Evolutionary conservation across 2,888 invertebrate species (phyloP), one percentile per base, ranked within the genome.

Genomic region (Mythimna ferrago): DNA sequence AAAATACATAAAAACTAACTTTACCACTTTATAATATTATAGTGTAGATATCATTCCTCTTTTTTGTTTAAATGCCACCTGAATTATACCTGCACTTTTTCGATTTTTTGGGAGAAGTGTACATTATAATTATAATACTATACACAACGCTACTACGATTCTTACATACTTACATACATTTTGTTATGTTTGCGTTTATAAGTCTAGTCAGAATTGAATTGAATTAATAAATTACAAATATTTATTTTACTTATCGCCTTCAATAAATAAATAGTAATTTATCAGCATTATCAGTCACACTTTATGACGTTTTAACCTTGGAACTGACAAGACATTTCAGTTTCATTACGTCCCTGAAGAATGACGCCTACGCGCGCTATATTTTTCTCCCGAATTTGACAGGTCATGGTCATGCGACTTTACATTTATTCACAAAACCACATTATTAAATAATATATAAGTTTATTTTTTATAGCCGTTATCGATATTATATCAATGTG

Each of bases 341-440:
- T 32, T 65, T 21, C 16, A 76, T 65, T 38, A 21, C 19, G 11
- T 41, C 21, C 21, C 66, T 32, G 48, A n/a, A 65, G 56, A 48
- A 48, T 51, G 0, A 51, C 7, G n/a, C 11, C 16, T 66, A 53
- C 26, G 16, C 21, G 6, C 6, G 32, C 19, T n/a, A 26, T 26
- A 38, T 74, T 64, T 74, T 76, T 71, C 48, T 38, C 14, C 5
- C 14, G 5, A 57, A 21, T 66, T 51, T 76, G 76, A 57, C 48
- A 66, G 14, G 21, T 48, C 32, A 51, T 19, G 32, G 65, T 26
- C 35, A 14, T 14, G 10, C 9, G 44, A 6, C 0, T 54, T 38
- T 44, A 48, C 26, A 48, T 19, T 19, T 11, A 48, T 38, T 56
- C 14, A 26, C n/a, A 38, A 51, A 56, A 44, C 26, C 2, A 32